Evolutionary conservation across 2,888 invertebrate species (phyloP).

Genomic region (Venustoraphidia nigricollis): DNA sequence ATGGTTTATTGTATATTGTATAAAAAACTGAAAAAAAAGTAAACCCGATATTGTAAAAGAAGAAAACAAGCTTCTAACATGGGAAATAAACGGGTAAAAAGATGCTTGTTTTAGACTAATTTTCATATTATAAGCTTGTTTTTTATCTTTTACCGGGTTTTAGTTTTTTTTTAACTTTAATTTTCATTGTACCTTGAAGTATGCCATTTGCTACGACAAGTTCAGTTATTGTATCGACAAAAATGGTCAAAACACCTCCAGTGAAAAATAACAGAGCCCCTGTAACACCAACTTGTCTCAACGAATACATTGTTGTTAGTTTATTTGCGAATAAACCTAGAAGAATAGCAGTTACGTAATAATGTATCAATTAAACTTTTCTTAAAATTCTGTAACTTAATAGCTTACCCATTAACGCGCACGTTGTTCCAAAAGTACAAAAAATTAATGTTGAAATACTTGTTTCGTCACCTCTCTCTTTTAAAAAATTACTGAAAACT

Average conservation of each 20-base stretch:
- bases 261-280: constrained; percentile 46
- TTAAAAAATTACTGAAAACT: constrained; percentile 52
- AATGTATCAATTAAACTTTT: neutral
- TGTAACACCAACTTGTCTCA: constrained; percentile 47
- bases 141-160: too few species aligned
- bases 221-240: constrained; percentile 43
- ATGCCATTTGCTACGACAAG: constrained; percentile 48
- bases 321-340: constrained; percentile 1
- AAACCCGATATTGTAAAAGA: too few species aligned
- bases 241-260: constrained; percentile 45
- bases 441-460: constrained; percentile 54
- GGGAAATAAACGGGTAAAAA: too few species aligned
- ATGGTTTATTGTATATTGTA: too few species aligned
- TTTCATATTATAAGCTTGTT: too few species aligned
- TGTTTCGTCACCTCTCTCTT: constrained; percentile 47
- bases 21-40: too few species aligned
- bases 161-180: too few species aligned
- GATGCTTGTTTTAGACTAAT: too few species aligned
- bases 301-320: constrained; percentile 28
- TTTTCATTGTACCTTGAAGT: constrained; percentile 33
- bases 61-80: too few species aligned
- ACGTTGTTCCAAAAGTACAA: constrained; percentile 48
- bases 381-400: neutral
- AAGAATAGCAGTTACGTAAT: neutral
- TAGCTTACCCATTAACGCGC: constrained; percentile 40